Percentiles rank a stretch among this genome's conserved stretches.
Conservation (phyloP, 2,888 invertebrate species). For the Mythimna vitellina region DNA sequence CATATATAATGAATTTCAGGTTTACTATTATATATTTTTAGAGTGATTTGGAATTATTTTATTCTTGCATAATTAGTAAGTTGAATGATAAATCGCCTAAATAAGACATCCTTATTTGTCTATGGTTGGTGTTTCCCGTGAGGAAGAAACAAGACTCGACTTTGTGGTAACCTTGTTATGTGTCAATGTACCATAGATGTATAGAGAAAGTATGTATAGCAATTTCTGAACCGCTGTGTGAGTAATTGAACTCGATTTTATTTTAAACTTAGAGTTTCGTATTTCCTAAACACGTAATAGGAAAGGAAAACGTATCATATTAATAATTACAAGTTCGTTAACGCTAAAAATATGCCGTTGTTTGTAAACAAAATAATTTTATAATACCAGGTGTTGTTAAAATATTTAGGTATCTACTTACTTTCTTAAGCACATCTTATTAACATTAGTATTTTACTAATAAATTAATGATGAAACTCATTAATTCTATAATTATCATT, state of each 20-base stretch:
- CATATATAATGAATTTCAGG: not conserved
- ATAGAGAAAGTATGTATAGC: not conserved
- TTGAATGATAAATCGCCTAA: slow-evolving; percentile 36
- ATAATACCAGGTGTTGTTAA: too few species aligned
- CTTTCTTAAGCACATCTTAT: too few species aligned
- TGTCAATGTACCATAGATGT: not conserved
- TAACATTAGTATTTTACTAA: too few species aligned
- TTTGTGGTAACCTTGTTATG: not conserved
- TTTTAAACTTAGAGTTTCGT: not conserved
- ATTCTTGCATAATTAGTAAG: slow-evolving; percentile 6
- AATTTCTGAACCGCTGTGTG: not conserved
- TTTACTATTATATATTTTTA: too few species aligned
- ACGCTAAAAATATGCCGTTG: not conserved
- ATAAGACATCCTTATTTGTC: not conserved
- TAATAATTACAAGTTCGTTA: not conserved
- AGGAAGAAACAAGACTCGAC: not conserved
- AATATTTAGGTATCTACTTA: too few species aligned
- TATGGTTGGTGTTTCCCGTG: slow-evolving; percentile 46
- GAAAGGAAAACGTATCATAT: not conserved
- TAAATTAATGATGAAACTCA: too few species aligned
- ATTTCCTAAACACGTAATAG: not conserved
- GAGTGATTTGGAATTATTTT: not conserved
- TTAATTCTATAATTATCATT: too few species aligned
- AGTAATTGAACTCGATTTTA: not conserved
- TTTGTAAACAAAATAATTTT: not conserved